A percentile compares a stretch with the other conserved stretches of the same genome.
Conservation (phyloP, 2,888 invertebrate genomes). For the Acanthococcus lagerstroemiae region DNA sequence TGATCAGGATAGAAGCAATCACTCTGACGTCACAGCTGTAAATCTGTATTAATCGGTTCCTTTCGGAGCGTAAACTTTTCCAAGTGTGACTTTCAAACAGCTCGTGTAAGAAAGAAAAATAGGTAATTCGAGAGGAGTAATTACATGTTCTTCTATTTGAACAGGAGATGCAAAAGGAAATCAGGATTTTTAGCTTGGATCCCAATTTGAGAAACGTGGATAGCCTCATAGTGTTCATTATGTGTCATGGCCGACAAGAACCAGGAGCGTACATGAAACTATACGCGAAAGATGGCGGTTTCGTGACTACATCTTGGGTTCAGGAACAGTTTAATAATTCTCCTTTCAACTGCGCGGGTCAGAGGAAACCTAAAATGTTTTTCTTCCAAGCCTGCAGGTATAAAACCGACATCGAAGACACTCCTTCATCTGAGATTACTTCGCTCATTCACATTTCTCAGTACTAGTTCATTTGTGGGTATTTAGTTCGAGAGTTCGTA, state of each 20-base stretch:
- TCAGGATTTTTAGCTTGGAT: constrained; percentile 16
- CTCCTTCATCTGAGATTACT: no score
- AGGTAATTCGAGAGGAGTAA: no score
- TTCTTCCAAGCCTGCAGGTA: constrained; percentile 62
- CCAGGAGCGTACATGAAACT: constrained; percentile 34
- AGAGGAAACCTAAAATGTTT: constrained; percentile 54
- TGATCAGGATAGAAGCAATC: no score
- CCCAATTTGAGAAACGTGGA: constrained; percentile 5
- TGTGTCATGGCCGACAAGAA: constrained; percentile 32
- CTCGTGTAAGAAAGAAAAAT: no score
- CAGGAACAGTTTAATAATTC: constrained; percentile 47
- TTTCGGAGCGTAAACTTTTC: no score
- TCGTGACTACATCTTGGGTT: constrained; percentile 47
- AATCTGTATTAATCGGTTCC: no score
- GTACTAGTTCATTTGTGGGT: no score
- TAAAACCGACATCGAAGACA: no score
- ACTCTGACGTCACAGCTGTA: no score
- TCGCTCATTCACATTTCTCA: no score
- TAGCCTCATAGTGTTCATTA: constrained; percentile 32
- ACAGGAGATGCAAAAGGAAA: constrained; percentile 25
- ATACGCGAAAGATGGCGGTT: constrained; percentile 39
- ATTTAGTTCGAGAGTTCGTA: no score
- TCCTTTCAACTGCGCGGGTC: neutral
- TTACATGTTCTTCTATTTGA: neutral
- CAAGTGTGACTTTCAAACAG: no score